Base-by-base conservation (phyloP, 2,113 vertebrate genomes). In the Aspidoscelis tigris region DNA sequence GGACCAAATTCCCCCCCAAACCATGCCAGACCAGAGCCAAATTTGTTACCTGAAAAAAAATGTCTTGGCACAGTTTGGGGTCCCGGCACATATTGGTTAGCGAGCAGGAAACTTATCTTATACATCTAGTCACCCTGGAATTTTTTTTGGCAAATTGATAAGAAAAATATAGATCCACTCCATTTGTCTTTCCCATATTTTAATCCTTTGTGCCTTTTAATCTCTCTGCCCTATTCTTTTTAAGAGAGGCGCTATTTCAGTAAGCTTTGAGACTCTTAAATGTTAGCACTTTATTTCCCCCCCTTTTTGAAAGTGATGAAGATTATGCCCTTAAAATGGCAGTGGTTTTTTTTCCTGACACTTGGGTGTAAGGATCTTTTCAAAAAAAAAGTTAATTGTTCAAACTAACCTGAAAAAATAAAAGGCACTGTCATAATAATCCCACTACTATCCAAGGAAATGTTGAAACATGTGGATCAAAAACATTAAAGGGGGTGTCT, bases 331-430 rank as follows among this genome's bases (percentile, higher is more conserved):
- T 39, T 85, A 83, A 86, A 90, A 90, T 72, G 66, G 83, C 58
- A 92, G 89, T 80, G 9, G 7, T 87, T 84, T 91, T 79, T 77
- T 75, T n/a, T n/a, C n/a, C 91, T 80, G 84, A 65, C 20, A 65
- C 87, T 83, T 78, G 82, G 14, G 43, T 47, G 41, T 20, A 33
- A 1, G 9, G 1, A 12, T 87, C 77, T n/a, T n/a, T n/a, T 75
- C 64, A 87, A 84, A 89, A 78, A 14, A 82, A 85, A 91, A 85
- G 86, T 90, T 89, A 92, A 94, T 84, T 84, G 83, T 71, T 84
- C 80, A 86, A 90, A 84, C 86, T 87, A 93, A 91, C 84, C 90
- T 89, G 92, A 92, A 93, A 91, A 85, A 92, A 90, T 0, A 44
- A 90, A 75, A 68, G 86, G 80, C 81, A 64, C 83, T 89, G 78